A percentile compares a stretch with the other conserved stretches of the same genome.
These are phyloP conservation scores for Cynaeus angustus DNA, from an alignment of 2,888 invertebrate species.

Conservation along the genomic window DNA sequence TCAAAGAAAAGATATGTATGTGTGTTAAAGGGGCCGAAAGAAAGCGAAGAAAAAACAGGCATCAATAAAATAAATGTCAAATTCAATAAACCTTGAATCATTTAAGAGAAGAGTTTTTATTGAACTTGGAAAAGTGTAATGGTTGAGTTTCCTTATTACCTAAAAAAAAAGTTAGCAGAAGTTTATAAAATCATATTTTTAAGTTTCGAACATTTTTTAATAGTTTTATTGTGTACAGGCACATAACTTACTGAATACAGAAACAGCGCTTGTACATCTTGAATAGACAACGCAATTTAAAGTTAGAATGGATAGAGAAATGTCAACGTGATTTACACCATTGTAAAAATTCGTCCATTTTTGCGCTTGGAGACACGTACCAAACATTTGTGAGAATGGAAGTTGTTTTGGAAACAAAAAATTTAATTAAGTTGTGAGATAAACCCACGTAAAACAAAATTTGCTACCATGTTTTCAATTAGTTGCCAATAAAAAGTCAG, in stretches of 20 bases:
- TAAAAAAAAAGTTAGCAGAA: too few species aligned
- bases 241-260: conserved; percentile 14
- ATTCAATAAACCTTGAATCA: conserved; percentile 11
- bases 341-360: conserved; percentile 15
- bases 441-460: too few species aligned
- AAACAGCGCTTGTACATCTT: conserved; percentile 11
- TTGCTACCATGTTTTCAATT: too few species aligned
- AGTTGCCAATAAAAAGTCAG: too few species aligned
- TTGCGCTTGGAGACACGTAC: not conserved
- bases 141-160: too few species aligned
- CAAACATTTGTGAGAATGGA: too few species aligned
- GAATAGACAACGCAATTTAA: conserved; percentile 19
- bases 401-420: too few species aligned
- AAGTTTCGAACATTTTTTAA: not conserved
- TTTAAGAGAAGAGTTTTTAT: not conserved
- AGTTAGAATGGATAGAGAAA: conserved; percentile 18
- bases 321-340: conserved; percentile 11
- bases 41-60: conserved; percentile 21
- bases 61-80: conserved; percentile 19
- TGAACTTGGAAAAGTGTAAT: not conserved
- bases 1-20: conserved; percentile 22
- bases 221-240: not conserved
- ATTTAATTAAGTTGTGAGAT: too few species aligned
- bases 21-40: conserved; percentile 8
- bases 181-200: not conserved